Base-by-base conservation (phyloP, 64 coral and sea anemone genomes). In the Acropora yongei region DNA sequence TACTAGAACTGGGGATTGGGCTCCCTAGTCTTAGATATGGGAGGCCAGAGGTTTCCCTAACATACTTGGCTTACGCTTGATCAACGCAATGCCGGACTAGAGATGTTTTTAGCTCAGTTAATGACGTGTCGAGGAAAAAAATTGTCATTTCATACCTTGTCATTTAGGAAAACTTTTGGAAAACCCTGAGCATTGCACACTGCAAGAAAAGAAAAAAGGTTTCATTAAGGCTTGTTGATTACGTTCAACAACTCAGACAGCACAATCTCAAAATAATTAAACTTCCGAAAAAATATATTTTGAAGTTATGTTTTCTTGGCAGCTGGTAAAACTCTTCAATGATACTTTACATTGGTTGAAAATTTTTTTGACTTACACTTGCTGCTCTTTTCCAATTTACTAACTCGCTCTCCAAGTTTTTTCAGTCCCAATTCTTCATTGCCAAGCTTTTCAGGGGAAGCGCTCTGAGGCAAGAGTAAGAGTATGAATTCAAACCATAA, bases 111-210 rank as follows among this genome's bases (percentile, higher is more conserved):
- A 30, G 30, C 30, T 30, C 30, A 30, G 30, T 30, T 30, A 55
- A 7, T 55, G 51, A 55, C 51, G 3, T 55, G 51, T 55, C 30
- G 30, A 30, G 30, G 30, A 30, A 30, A 30, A 30, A 30, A 30
- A 30, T 30, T 30, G 12, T 18, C 16, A 49, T 78, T 48, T 2
- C 60, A 48, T 48, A 84, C 82, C 82, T 84, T 5, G 44, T 68
- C 63, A 19, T 66, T 7, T n/a, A 84, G 42, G 5, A 84, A 49
- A 49, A 84, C 43, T 8, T 71, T 84, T 61, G 68, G 61, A 65
- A 20, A 68, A 71, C 44, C 49, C 44, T 68, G 63, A 13, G 44
- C 65, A 47, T 68, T 45, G 8, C 14, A 8, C 44, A 67, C 82
- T 84, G 61, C 42, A 78, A 48, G 13, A 14, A 1, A 78, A 78